phyloP scores from a whole-genome alignment of 2,797 vertebrate genomes.

The Leptatherina wallacei region DNA sequence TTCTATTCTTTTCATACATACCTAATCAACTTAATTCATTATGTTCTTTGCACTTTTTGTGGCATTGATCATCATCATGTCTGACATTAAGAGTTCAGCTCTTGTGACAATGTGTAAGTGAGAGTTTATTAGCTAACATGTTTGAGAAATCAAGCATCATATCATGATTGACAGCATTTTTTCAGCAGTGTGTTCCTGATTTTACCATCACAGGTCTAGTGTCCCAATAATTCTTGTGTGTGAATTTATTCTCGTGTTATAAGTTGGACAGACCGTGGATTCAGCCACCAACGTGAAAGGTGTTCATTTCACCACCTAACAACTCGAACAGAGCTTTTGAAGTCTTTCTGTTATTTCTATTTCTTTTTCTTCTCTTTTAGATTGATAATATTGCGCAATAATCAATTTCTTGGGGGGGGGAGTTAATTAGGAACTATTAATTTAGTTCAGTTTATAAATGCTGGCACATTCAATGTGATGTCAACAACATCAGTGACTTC shows the following conservation, averaged over 20 bases:
- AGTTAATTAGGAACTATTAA: constrained; percentile 1
- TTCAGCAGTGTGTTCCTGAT: constrained; percentile 47
- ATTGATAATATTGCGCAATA: not conserved
- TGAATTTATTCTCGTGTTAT: constrained; percentile 64
- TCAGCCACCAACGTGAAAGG: constrained; percentile 20
- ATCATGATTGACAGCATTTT: constrained; percentile 61
- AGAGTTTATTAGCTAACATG: constrained; percentile 61
- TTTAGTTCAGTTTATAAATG: constrained; percentile 1
- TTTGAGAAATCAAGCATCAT: constrained; percentile 47
- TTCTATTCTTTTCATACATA: constrained; percentile 29
- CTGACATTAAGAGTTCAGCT: constrained; percentile 61
- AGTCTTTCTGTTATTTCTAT: not conserved
- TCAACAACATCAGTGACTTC: constrained; percentile 22
- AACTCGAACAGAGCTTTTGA: no score
- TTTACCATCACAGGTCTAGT: constrained; percentile 32
- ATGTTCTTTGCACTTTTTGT: constrained; percentile 50
- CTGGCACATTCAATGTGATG: constrained; percentile 23
- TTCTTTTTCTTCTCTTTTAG: not conserved
- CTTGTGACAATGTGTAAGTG: constrained; percentile 64
- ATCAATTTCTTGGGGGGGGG: no score
- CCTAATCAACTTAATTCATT: constrained; percentile 31
- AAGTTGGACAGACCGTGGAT: constrained; percentile 44
- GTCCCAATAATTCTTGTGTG: constrained; percentile 53
- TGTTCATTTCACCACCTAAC: constrained; percentile 1
- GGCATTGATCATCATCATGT: constrained; percentile 67